These are phyloP conservation scores for Zenarchopterus dispar DNA, from an alignment of 2,797 vertebrate genomes.

Conservation along the genomic window DNA sequence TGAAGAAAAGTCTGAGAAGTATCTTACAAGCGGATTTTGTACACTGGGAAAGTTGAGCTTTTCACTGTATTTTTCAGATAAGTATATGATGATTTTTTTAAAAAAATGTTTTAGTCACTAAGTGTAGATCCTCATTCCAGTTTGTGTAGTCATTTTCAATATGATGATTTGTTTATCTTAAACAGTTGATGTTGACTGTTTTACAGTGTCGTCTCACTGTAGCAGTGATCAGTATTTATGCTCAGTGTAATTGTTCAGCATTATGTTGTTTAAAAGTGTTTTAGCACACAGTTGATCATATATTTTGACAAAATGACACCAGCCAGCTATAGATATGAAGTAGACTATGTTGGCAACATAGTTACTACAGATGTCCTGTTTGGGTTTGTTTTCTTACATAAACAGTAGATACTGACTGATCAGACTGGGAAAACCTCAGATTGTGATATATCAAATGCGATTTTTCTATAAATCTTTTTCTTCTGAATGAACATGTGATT, in stretches of 20 bases:
- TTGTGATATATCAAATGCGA: slow-evolving; percentile 38
- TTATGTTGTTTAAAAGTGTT: slow-evolving; percentile 41
- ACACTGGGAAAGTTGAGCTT: slow-evolving; percentile 21
- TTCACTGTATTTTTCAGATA: slow-evolving; percentile 10
- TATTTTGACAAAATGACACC: no score
- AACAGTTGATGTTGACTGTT: slow-evolving; percentile 50
- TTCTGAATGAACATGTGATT: slow-evolving; percentile 49
- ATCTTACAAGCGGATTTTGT: slow-evolving; percentile 32
- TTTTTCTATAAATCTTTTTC: slow-evolving; percentile 57
- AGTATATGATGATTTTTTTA: not conserved
- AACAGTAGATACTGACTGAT: slow-evolving; percentile 27
- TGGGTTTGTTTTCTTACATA: slow-evolving; percentile 36
- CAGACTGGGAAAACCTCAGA: slow-evolving; percentile 18
- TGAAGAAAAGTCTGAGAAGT: slow-evolving; percentile 13
- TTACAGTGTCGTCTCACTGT: slow-evolving; percentile 21
- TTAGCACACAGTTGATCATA: slow-evolving; percentile 32
- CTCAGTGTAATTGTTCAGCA: slow-evolving; percentile 40
- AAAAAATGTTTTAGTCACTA: not conserved
- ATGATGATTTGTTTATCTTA: slow-evolving; percentile 15
- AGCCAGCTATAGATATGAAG: slow-evolving; percentile 60
- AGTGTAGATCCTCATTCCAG: slow-evolving; percentile 24
- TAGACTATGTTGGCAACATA: slow-evolving; percentile 51
- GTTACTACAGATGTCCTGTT: slow-evolving; percentile 28
- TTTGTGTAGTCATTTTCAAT: slow-evolving; percentile 18
- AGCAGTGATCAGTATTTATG: slow-evolving; percentile 53